Conservation (phyloP, 1,140 invertebrate species). For the Idris sp. region DNA sequence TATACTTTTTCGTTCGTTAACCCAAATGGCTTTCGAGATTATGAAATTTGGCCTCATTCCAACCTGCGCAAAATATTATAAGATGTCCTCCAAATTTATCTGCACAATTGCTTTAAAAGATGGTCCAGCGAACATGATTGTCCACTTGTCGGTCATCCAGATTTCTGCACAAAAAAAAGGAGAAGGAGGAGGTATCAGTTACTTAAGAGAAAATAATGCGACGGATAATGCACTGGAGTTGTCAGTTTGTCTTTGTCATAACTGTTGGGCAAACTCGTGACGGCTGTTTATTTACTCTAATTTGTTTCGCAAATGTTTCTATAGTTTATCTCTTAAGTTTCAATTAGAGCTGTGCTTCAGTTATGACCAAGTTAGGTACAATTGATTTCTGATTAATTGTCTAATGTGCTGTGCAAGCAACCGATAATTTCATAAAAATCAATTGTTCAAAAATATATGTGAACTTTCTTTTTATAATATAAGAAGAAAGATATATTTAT, state of each 20-base stretch:
- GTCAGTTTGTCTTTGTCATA: slow-evolving; percentile 19
- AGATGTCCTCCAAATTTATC: slow-evolving; percentile 27
- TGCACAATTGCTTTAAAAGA: slow-evolving; percentile 31
- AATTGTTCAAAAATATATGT: slow-evolving; percentile 21
- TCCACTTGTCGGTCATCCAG: slow-evolving; percentile 4
- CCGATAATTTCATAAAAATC: slow-evolving; percentile 18
- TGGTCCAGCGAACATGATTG: background rate
- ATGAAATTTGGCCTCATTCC: slow-evolving; percentile 40
- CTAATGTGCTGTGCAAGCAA: slow-evolving; percentile 12
- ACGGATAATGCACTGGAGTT: background rate
- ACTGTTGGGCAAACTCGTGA: slow-evolving; percentile 29
- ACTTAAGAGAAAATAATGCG: slow-evolving; percentile 10
- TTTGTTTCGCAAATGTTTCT: slow-evolving; percentile 57
- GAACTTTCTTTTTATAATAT: slow-evolving; percentile 6
- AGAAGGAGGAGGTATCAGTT: background rate
- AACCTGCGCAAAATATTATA: slow-evolving; percentile 25
- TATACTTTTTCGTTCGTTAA: slow-evolving; percentile 52
- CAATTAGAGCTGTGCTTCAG: slow-evolving; percentile 32
- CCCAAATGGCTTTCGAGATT: slow-evolving; percentile 41
- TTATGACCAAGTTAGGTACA: slow-evolving; percentile 42
- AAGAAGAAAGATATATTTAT: too few relatives aligned
- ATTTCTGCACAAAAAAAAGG: background rate
- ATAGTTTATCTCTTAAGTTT: slow-evolving; percentile 51
- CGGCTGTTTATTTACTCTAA: slow-evolving; percentile 55
- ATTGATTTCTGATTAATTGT: slow-evolving; percentile 59